Base-by-base conservation (phyloP, 1,140 invertebrate species). In the Zeugodacus cucurbitae region DNA sequence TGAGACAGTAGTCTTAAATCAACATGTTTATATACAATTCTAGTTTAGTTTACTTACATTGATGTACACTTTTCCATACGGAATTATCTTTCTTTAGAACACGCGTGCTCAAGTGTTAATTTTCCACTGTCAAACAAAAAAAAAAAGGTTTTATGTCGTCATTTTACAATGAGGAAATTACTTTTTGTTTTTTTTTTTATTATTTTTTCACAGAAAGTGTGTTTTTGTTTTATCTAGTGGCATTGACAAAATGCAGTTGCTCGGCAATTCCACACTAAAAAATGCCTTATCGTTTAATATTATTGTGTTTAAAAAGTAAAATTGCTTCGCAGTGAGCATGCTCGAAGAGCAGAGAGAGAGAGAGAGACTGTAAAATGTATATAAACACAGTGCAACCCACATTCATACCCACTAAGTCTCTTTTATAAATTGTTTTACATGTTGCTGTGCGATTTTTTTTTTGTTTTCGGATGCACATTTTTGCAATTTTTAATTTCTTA, bases 341-440 rank as follows among this genome's bases (percentile, higher is more conserved):
- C 74, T 82, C 74, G 20, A 7, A 44, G 74, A 82, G 70, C 41
- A 34, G 58, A 54, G 48, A 7, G 48, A 54, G 6, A 54, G 48
- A 64, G 62, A 74, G 32, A 20, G 32, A 74, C 34, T 22, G 67
- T 41, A 22, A 74, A 22, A 74, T 37, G 17, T 37, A 74, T 37
- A 37, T 41, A 74, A 37, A 37, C 4, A 74, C 5, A 41, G n/a
- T 1, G 6, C 8, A 26, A 74, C 67, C 34, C 8, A 37, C 67
- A 74, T 34, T 37, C 67, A 22, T 20, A 74, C 32, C 26, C 6
- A 62, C 58, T 6, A n/a, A 26, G 22, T 22, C 58, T 62, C 26
- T 22, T 58, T 88, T 88, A 86, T 89, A 82, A 88, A 86, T 89
- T 86, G 44, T 88, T 58, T 54, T 89, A 90, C 48, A 44, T 86